A percentile compares a stretch with the other conserved stretches of the same genome.
These are phyloP conservation scores for Dreissena rostriformis DNA, from an alignment of 1,140 invertebrate species.

Conservation along the genomic window DNA sequence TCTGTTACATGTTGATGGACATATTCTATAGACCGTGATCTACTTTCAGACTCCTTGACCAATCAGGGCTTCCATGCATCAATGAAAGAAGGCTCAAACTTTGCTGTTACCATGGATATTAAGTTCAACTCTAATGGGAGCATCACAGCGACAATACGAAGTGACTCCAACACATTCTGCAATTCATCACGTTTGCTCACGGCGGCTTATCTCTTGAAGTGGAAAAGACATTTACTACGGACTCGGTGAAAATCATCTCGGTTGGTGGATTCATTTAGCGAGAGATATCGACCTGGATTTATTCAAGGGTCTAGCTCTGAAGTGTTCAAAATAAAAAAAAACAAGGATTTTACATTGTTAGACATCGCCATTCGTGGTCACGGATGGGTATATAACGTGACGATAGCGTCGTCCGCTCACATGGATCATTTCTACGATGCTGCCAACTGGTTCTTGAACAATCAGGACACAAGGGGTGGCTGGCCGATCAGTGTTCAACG, in stretches of 20 bases:
- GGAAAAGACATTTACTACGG: slow-evolving; percentile 91
- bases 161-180: slow-evolving; percentile 87
- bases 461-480: slow-evolving; percentile 97
- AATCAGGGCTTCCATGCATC: slow-evolving; percentile 86
- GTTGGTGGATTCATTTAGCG: slow-evolving; percentile 91
- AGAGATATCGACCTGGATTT: slow-evolving; percentile 95
- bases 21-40: too few species aligned
- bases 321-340: slow-evolving; percentile 68
- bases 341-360: slow-evolving; percentile 69
- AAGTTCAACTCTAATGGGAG: slow-evolving; percentile 89
- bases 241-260: slow-evolving; percentile 85
- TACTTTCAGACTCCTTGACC: slow-evolving; percentile 84
- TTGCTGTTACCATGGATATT: slow-evolving; percentile 88
- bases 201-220: slow-evolving; percentile 87
- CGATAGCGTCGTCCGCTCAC: slow-evolving; percentile 83
- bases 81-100: slow-evolving; percentile 84
- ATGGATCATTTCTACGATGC: slow-evolving; percentile 95
- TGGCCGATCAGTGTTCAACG: slow-evolving; percentile 96
- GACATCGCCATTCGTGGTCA: slow-evolving; percentile 86
- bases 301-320: slow-evolving; percentile 90
- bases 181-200: slow-evolving; percentile 92
- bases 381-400: slow-evolving; percentile 83
- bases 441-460: slow-evolving; percentile 94
- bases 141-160: slow-evolving; percentile 89
- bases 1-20: too few species aligned